phyloP scores from a whole-genome alignment of 2,888 invertebrate genomes.

The Nasonovia ribisnigri region DNA sequence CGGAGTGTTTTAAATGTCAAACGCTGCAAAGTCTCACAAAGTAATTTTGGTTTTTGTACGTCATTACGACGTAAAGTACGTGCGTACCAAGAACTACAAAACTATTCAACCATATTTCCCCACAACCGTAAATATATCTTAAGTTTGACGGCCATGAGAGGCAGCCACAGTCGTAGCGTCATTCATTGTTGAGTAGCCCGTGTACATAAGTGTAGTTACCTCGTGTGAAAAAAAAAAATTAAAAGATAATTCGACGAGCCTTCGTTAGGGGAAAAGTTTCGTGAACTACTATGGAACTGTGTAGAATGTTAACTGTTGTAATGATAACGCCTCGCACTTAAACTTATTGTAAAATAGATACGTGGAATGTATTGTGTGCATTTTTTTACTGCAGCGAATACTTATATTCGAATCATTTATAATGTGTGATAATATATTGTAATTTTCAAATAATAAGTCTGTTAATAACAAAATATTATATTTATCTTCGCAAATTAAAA shows the following conservation, averaged over 20 bases:
- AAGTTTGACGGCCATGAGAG: constrained; percentile 1
- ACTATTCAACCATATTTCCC: constrained; percentile 21
- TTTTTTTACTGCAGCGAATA: neutral
- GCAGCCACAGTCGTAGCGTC: neutral
- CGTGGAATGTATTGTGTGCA: neutral
- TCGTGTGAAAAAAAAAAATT: neutral
- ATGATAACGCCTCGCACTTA: neutral
- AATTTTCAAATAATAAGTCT: neutral
- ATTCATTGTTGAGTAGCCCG: neutral
- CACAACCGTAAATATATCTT: neutral
- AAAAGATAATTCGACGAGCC: neutral
- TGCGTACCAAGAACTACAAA: neutral
- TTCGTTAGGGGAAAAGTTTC: constrained; percentile 19
- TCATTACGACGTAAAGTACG: neutral
- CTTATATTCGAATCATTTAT: neutral
- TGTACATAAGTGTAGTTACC: neutral
- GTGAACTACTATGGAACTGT: neutral
- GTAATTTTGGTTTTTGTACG: constrained; percentile 24
- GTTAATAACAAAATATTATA: neutral
- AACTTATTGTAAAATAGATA: neutral
- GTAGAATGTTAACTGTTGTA: neutral
- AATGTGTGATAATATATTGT: neutral
- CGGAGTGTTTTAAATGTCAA: neutral
- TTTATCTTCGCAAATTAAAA: neutral
- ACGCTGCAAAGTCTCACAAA: neutral